Base-by-base conservation (phyloP, 2,797 vertebrate genomes). In the Micrastur ruficollis region DNA sequence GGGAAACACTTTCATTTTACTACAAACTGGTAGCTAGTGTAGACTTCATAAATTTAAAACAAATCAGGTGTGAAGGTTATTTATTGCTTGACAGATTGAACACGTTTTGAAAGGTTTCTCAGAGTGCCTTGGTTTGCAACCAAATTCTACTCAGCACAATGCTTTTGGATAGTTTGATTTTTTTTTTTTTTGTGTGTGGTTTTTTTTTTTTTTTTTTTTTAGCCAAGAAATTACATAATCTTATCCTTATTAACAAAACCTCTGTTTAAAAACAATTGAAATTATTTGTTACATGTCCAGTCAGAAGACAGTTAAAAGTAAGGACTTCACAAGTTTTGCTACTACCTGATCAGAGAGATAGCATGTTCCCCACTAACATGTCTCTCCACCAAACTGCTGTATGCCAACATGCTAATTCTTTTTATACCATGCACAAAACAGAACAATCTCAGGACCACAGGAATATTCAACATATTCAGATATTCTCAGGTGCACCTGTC, bases 1-100 rank as follows among this genome's bases (percentile, higher is more conserved):
- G 66, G 71, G 90, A 95, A 97, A 81, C 75, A 66, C 34, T 72
- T 81, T 92, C 27, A 81, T 96, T 97, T 96, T 84, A 73, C 78
- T 96, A 66, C 89, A 89, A 79, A 95, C 74, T 53, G 63, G 52
- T 91, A 91, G 80, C 78, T 96, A 74, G 36, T 67, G 42, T 91
- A 94, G 87, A 86, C 44, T 89, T 94, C 71, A 79, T 97, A 97
- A 96, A 97, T 97, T 96, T 87, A 86, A 96, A 97, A 94, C 38
- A 95, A 96, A 95, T 92, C 95, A 95, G 56, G 86, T 96, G 90
- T 95, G 93, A 97, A 97, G 59, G 74, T 95, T 97, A 93, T 96
- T 95, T 95, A 95, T 95, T 93, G 59, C 80, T 95, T 88, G 74
- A 75, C 36, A 92, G 66, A 90, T 67, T 91, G 50, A 93, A 84